Percentiles rank a stretch among this genome's conserved stretches.
Evolutionary conservation across 2,888 invertebrate genomes (phyloP).

Genomic region (Quadriops clusia): DNA sequence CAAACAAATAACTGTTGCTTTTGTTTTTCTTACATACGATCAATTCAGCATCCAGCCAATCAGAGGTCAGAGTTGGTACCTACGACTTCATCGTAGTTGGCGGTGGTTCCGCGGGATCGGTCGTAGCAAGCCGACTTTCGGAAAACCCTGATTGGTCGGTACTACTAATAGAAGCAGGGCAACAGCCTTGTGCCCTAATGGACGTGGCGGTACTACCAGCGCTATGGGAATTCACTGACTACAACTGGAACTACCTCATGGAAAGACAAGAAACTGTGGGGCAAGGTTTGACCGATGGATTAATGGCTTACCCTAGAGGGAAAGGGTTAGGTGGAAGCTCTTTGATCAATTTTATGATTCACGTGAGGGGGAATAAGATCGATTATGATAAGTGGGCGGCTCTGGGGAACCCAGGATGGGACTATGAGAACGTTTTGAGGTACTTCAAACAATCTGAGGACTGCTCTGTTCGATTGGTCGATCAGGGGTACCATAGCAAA

Average conservation of each 20-base stretch:
- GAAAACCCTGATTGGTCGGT: constrained; percentile 33
- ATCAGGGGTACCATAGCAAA: constrained; percentile 44
- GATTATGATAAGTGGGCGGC: constrained; percentile 59
- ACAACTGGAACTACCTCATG: constrained; percentile 45
- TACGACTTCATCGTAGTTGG: constrained; percentile 40
- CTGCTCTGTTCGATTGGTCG: constrained; percentile 24
- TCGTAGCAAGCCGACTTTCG: constrained; percentile 39
- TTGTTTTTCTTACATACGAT: too few species aligned
- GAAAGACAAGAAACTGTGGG: constrained; percentile 22
- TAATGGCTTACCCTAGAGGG: constrained; percentile 45
- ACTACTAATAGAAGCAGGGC: constrained; percentile 26
- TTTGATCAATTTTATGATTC: constrained; percentile 56
- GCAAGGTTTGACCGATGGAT: constrained; percentile 11
- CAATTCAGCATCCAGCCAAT: too few species aligned
- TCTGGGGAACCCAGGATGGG: constrained; percentile 64
- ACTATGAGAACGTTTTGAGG: constrained; percentile 36
- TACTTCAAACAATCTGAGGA: constrained; percentile 41
- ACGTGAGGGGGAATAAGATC: constrained; percentile 56
- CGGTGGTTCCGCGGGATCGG: constrained; percentile 39
- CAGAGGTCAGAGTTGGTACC: too few species aligned
- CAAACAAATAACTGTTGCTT: too few species aligned
- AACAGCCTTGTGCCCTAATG: constrained; percentile 31
- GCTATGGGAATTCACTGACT: constrained; percentile 38
- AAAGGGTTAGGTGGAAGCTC: constrained; percentile 48
- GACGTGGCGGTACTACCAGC: constrained; percentile 38